Conservation (phyloP, 2,113 vertebrate genomes). For the Antechinus stuartii region DNA sequence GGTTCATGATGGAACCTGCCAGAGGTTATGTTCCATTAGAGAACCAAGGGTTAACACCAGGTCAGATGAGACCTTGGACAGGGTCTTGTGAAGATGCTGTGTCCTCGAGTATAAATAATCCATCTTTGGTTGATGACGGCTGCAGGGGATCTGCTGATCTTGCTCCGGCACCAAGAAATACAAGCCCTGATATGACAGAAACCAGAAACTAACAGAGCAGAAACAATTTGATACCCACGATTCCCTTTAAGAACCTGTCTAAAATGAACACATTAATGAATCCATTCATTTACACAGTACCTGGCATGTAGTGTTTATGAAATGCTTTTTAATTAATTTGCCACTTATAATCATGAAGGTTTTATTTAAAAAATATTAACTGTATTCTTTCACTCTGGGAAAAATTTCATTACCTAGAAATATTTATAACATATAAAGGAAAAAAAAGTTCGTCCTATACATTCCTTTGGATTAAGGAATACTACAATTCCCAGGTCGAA, state of each 20-base stretch:
- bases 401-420: not conserved
- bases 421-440: not conserved
- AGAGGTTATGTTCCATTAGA: not conserved
- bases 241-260: not conserved
- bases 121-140: slow-evolving; percentile 15
- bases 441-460: not conserved
- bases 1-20: not conserved
- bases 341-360: not conserved
- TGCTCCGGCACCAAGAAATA: slow-evolving; percentile 16
- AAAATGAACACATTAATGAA: slow-evolving; percentile 9
- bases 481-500: slow-evolving; percentile 8
- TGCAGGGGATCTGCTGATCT: slow-evolving; percentile 25
- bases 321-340: not conserved
- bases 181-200: not conserved
- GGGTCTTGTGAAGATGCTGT: not conserved
- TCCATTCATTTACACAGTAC: not conserved
- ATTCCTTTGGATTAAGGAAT: slow-evolving; percentile 42
- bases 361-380: not conserved
- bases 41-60: not conserved
- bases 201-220: not conserved
- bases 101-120: not conserved
- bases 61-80: not conserved
- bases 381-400: not conserved
- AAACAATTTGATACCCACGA: not conserved
- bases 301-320: not conserved